phyloP scores from a whole-genome alignment of 1,140 invertebrate genomes.

The Monomorium pharaonis region DNA sequence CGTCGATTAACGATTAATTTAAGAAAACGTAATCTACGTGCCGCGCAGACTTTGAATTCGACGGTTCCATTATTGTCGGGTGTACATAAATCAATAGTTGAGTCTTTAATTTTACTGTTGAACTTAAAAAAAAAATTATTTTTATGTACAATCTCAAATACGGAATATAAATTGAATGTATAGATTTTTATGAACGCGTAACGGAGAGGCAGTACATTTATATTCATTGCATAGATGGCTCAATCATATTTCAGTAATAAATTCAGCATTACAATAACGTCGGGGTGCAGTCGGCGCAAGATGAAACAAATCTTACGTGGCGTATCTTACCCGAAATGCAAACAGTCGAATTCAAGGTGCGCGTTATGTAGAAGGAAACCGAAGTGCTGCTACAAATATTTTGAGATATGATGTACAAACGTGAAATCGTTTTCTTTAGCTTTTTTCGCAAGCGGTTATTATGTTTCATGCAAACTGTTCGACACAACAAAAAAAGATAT shows the following conservation, averaged over 20 bases:
- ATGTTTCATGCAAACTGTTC: constrained; percentile 53
- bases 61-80: constrained; percentile 8
- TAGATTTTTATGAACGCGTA: constrained; percentile 30
- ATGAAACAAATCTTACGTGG: constrained; percentile 52
- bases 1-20: constrained; percentile 47
- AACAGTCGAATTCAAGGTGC: constrained; percentile 63
- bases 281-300: neutral
- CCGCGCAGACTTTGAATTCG: constrained; percentile 52
- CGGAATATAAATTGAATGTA: neutral
- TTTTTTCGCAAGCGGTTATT: constrained; percentile 67
- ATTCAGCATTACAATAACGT: neutral
- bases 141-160: neutral
- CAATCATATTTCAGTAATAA: neutral
- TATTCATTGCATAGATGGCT: constrained; percentile 10
- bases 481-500: constrained; percentile 66
- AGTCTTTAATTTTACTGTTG: constrained; percentile 4
- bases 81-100: neutral
- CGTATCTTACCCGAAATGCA: constrained; percentile 57
- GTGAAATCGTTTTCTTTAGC: constrained; percentile 55
- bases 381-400: constrained; percentile 55
- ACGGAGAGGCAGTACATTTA: neutral
- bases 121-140: neutral
- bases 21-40: constrained; percentile 28
- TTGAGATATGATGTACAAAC: constrained; percentile 66
- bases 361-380: constrained; percentile 54